phyloP scores from a whole-genome alignment of 1,140 invertebrate species.

The Geopemphigus sp. region DNA sequence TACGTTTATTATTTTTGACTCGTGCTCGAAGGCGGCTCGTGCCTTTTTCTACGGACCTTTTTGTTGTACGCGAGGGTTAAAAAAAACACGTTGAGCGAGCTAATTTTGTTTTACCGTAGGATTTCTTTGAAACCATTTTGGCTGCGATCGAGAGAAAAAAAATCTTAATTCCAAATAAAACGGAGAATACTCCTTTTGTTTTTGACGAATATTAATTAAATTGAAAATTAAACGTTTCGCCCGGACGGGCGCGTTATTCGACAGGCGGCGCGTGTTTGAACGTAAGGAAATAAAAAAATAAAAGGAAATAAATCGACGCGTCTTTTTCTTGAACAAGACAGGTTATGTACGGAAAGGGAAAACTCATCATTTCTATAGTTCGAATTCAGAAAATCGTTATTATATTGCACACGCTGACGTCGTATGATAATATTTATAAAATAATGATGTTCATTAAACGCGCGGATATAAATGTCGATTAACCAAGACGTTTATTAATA shows the following conservation, averaged over 20 bases:
- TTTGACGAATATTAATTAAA: conserved; percentile 28
- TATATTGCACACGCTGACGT: too few species aligned
- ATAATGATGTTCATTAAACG: too few species aligned
- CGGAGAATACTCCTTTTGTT: neutral
- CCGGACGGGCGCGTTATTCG: neutral
- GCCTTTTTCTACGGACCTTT: conserved; percentile 23
- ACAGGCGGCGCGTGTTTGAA: neutral
- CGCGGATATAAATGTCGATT: too few species aligned
- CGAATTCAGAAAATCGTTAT: too few species aligned
- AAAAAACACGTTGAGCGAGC: neutral
- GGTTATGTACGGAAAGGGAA: neutral
- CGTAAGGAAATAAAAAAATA: neutral
- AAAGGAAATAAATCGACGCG: neutral
- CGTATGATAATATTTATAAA: too few species aligned
- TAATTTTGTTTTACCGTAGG: conserved; percentile 4
- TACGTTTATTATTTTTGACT: conserved; percentile 39
- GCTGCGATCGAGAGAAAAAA: neutral
- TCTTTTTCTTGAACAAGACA: neutral
- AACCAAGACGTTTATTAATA: too few species aligned
- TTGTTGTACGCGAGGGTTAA: neutral
- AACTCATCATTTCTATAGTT: too few species aligned
- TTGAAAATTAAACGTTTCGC: conserved; percentile 11
- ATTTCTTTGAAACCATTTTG: conserved; percentile 1
- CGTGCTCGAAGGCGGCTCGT: conserved; percentile 40
- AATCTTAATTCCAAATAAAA: neutral